Evolutionary conservation across 2,888 invertebrate species (phyloP).

Genomic region (Orchestes rusci): DNA sequence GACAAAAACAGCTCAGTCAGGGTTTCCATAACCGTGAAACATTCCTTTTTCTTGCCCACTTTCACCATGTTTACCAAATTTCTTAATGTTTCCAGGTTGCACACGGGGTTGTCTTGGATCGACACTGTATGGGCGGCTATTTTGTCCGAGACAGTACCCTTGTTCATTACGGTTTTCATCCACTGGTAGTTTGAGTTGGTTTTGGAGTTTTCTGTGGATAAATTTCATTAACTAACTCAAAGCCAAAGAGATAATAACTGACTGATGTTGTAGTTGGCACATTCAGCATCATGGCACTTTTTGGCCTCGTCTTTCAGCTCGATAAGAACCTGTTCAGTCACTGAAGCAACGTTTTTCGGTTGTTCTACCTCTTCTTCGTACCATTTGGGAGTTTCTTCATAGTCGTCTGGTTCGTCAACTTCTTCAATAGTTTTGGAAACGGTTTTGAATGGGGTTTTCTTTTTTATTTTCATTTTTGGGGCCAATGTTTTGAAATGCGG

Average conservation of each 20-base stretch:
- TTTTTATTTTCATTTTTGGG: no score
- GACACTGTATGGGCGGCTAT: conserved; percentile 76
- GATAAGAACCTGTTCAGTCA: conserved; percentile 50
- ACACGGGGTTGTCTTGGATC: conserved; percentile 77
- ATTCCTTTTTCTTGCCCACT: conserved; percentile 70
- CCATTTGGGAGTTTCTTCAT: conserved; percentile 55
- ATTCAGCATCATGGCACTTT: conserved; percentile 58
- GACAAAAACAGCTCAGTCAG: conserved; percentile 69
- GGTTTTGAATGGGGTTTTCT: no score
- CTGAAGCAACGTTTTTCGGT: conserved; percentile 41
- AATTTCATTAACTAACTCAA: no score
- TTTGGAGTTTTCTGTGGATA: conserved; percentile 46
- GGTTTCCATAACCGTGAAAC: conserved; percentile 62
- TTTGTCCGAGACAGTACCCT: conserved; percentile 79
- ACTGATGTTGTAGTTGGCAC: conserved; percentile 56
- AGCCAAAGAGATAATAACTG: not conserved
- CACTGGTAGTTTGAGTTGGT: conserved; percentile 62
- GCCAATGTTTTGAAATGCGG: no score
- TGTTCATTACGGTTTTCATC: conserved; percentile 69
- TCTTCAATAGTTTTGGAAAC: no score
- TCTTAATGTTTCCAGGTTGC: conserved; percentile 62
- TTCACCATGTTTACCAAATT: conserved; percentile 70
- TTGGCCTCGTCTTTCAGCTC: conserved; percentile 59
- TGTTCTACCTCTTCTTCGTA: conserved; percentile 28
- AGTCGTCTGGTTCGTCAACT: conserved; percentile 43